Evolutionary conservation across 2,113 vertebrate genomes (phyloP), one percentile per base, ranked within the genome.

Genomic region (Jacana jacana): DNA sequence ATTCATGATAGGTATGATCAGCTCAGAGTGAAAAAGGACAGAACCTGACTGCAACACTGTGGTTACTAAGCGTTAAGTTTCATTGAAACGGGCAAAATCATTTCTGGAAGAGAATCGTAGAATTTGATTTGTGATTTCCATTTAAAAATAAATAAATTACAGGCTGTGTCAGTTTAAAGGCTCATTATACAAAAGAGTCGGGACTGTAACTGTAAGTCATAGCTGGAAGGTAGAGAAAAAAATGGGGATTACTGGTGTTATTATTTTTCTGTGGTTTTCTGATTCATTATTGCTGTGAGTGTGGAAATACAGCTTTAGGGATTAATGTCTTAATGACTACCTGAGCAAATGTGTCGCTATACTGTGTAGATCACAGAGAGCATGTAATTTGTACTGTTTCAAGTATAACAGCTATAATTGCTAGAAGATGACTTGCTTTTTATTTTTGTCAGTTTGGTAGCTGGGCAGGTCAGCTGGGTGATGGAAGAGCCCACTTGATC

Each of bases 401-500:
- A 81, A 55, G 8, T 64, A 16, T 19, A 73, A 78, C 58, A 48
- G 68, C 14, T 94, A 2, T 65, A 60, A 91, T 52, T 57, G 2
- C 11, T n/a, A 27, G 31, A 87, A 51, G 27, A 76, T 94, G 49
- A 95, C 55, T 85, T 93, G 27, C 40, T 91, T 93, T 91, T 77
- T 7, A 12, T 91, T 89, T 88, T 91, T 93, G 8, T 49, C 93
- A 99, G 98, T 99, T 98, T 98, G 98, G 98, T 30, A 97, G 94
- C 87, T 99, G 98, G 98, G 98, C 98, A 65, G 98, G 98, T 71
- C 98, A 99, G 96, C 97, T 99, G 86, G 98, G 98, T 46, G 98
- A 99, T 72, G 98, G 98, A 66, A 97, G 99, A 98, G 98, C 98
- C 46, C 98, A 99, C 94, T 96, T 98, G 40, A 88, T 99, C 0